Conservation (phyloP, 2,113 vertebrate genomes). For the Ceuthmochares aereus region DNA sequence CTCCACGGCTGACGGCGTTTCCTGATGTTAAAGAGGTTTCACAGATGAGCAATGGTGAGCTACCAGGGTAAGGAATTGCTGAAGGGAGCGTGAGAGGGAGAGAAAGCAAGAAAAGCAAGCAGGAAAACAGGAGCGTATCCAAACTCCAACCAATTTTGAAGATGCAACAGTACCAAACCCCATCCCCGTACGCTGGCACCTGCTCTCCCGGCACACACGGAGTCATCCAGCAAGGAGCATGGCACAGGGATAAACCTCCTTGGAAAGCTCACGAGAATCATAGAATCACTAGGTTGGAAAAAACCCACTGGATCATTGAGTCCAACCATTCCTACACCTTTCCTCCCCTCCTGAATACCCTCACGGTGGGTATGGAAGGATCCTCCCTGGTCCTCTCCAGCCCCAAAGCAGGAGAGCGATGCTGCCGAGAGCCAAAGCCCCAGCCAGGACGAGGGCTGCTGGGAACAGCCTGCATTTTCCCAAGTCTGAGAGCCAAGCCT, state of each 20-base stretch:
- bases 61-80: neutral
- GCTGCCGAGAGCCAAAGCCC: neutral
- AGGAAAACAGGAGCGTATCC: neutral
- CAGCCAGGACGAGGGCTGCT: neutral
- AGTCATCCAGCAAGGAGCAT: neutral
- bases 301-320: no score
- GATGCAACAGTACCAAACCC: rapidly evolving
- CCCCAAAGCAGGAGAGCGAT: rapidly evolving
- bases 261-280: neutral
- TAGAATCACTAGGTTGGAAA: no score
- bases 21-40: neutral
- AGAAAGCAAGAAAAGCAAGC: neutral
- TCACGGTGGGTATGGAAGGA: rapidly evolving
- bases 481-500: neutral
- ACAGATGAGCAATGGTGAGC: neutral
- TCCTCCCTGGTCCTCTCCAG: neutral
- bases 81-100: rapidly evolving
- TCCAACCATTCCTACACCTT: no score
- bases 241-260: neutral
- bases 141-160: rapidly evolving
- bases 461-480: neutral
- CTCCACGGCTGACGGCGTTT: neutral
- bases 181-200: neutral
- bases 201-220: rapidly evolving
- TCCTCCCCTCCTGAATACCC: neutral